These are phyloP conservation scores for Sebastes schlegelii DNA, from an alignment of 2,113 vertebrate genomes.

Conservation along the genomic window DNA sequence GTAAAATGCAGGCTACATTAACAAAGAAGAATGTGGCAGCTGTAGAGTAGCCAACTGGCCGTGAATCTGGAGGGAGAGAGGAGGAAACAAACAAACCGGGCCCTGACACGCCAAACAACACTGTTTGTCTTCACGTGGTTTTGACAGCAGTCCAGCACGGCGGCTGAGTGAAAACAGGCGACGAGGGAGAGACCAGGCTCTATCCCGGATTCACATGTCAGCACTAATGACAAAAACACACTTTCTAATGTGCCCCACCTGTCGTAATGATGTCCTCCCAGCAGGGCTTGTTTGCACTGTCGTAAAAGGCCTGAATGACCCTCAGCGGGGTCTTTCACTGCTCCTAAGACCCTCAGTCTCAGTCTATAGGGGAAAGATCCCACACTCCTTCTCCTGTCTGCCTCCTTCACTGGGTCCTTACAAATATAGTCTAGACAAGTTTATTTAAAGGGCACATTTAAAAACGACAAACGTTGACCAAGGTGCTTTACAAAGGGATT, in stretches of 20 bases:
- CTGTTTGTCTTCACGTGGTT: constrained; percentile 50
- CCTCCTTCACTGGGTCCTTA: not conserved
- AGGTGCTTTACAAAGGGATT: not conserved
- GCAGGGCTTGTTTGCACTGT: constrained; percentile 60
- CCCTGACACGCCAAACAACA: not conserved
- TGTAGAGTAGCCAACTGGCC: not conserved
- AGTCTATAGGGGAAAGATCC: constrained; percentile 8
- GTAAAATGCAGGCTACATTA: not conserved
- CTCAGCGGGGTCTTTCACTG: constrained; percentile 26
- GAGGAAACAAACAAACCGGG: not conserved
- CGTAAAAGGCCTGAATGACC: constrained; percentile 39
- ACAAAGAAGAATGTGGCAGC: not conserved
- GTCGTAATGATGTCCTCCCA: constrained; percentile 43
- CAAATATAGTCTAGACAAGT: not conserved
- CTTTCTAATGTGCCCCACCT: constrained; percentile 70
- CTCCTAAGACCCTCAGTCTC: not conserved
- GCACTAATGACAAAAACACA: constrained; percentile 74
- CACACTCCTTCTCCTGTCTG: not conserved
- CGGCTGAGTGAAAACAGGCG: constrained; percentile 53
- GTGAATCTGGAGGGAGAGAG: not conserved
- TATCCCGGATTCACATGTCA: constrained; percentile 35
- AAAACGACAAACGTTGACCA: not conserved
- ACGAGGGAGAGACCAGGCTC: constrained; percentile 4
- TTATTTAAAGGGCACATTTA: too few relatives aligned
- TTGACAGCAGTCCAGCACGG: constrained; percentile 36